Percentiles rank a stretch among this genome's conserved stretches.
phyloP scores from a whole-genome alignment of 2,888 invertebrate species.

The Amphimallon solstitiale region DNA sequence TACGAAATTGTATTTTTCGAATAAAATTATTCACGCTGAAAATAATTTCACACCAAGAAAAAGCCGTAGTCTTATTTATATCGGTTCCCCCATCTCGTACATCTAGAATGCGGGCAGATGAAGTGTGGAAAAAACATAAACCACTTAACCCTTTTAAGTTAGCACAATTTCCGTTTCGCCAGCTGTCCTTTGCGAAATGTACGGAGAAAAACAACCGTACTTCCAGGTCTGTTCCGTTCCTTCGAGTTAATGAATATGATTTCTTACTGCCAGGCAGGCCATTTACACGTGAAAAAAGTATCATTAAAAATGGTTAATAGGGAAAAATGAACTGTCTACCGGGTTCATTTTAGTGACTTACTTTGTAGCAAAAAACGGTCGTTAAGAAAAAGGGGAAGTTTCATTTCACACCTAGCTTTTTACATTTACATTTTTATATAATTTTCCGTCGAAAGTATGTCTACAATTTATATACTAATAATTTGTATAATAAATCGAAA shows the following conservation, averaged over 20 bases:
- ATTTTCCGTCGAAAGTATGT: too few relatives aligned
- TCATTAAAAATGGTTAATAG: background rate
- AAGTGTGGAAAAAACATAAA: background rate
- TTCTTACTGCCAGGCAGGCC: background rate
- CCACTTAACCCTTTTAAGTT: conserved; percentile 3
- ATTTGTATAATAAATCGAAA: too few relatives aligned
- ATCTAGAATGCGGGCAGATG: background rate
- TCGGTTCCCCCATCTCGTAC: too few relatives aligned
- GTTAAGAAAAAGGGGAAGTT: background rate
- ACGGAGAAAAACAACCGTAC: background rate
- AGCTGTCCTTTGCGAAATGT: too few relatives aligned
- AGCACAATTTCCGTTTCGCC: background rate
- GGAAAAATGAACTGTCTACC: background rate
- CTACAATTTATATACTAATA: too few relatives aligned
- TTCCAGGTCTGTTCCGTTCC: background rate
- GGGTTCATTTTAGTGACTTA: background rate
- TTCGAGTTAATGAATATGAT: background rate
- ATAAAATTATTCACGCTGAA: too few relatives aligned
- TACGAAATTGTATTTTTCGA: too few relatives aligned
- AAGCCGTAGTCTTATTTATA: too few relatives aligned
- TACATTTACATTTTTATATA: too few relatives aligned
- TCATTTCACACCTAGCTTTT: too few relatives aligned
- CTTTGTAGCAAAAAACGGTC: too few relatives aligned
- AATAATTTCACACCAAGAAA: too few relatives aligned
- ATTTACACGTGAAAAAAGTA: background rate